Conservation (phyloP, 2,113 vertebrate genomes). For the Nettapus auritus region DNA sequence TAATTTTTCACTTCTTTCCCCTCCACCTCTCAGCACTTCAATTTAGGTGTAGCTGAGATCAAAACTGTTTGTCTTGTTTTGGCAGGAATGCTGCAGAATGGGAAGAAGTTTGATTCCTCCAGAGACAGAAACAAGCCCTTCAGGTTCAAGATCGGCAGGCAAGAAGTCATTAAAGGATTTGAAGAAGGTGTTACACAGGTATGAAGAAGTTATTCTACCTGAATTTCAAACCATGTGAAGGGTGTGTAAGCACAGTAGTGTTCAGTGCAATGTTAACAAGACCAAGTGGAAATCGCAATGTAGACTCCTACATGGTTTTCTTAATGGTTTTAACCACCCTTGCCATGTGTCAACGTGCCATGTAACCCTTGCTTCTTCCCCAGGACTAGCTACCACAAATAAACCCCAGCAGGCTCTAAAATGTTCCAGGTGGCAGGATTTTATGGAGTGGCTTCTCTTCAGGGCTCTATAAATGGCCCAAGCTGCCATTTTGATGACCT, state of each 20-base stretch:
- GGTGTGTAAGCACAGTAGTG: background rate
- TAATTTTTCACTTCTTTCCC: background rate
- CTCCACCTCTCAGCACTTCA: background rate
- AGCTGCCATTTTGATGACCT: background rate
- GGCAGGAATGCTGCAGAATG: slow-evolving; percentile 96
- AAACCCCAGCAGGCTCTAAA: background rate
- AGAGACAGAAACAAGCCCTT: slow-evolving; percentile 99
- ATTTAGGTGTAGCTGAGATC: background rate
- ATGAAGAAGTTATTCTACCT: background rate
- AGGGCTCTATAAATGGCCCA: background rate
- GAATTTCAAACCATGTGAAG: background rate
- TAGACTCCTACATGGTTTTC: background rate
- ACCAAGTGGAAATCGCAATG: background rate
- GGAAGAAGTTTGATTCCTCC: slow-evolving; percentile 99
- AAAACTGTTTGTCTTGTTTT: slow-evolving; percentile 49
- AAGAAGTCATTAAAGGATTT: slow-evolving; percentile 98
- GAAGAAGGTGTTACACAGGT: slow-evolving; percentile 97
- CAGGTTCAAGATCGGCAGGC: slow-evolving; percentile 94
- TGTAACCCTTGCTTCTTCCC: background rate
- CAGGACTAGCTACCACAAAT: background rate
- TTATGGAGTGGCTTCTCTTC: background rate
- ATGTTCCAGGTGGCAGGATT: background rate
- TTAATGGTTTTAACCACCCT: background rate
- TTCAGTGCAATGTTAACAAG: background rate
- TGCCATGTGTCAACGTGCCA: background rate